Evolutionary conservation across 2,888 invertebrate genomes (phyloP), one percentile per base, ranked within the genome.

Genomic region (Metalampra italica): DNA sequence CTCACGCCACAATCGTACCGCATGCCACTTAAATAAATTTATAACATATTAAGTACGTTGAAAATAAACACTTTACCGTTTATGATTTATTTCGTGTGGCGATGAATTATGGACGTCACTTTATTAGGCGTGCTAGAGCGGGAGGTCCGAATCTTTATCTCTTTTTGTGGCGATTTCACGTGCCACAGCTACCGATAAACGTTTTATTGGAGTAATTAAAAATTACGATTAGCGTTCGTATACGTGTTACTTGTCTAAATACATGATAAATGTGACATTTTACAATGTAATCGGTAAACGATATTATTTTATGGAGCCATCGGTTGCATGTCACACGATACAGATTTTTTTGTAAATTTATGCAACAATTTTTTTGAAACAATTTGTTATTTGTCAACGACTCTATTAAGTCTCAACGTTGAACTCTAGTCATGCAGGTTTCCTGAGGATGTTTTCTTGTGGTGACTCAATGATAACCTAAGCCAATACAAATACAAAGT

Each of bases 11-110:
- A 85, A 86, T 84, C 86, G 80, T 70, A 81, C 80, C 78, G 81
- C 82, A 74, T 62, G 80, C 84, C 88, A 88, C 88, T 88, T 87
- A 85, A 86, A 87, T 85, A 86, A 86, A 88, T 89, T 89, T 88
- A 88, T 86, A 87, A 85, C 87, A 83, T 86, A 87, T 86, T 88
- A 89, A 87, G 84, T 86, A 86, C 85, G 75, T 83, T 78, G 73
- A 85, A 83, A 87, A 88, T 88, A 89, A 87, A 89, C 88, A 88
- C 82, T 85, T 85, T 82, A 78, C 81, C 68, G 79, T 79, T 80
- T 87, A 87, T 89, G 89, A 89, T 89, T 89, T 88, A 89, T 88
- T 84, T 78, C 75, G 75, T 83, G 78, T 77, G 73, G 62, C 71
- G 74, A 84, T 87, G 85, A 87, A 79, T 85, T 87, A 87, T 82